Evolutionary conservation across 2,888 invertebrate genomes (phyloP).

Genomic region (Oxytorus armatus): DNA sequence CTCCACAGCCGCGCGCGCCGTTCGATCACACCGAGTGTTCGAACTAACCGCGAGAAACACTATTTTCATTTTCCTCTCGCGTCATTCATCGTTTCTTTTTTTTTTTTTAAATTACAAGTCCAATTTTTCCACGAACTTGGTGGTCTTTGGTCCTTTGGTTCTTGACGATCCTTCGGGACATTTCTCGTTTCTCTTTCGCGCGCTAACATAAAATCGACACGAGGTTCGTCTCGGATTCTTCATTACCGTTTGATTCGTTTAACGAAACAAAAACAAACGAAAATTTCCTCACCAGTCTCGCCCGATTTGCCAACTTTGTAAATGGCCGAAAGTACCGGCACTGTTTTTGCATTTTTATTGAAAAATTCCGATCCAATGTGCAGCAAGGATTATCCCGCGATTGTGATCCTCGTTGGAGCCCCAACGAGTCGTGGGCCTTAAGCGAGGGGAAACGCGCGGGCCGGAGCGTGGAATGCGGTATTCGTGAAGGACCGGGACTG

Average conservation of each 20-base stretch:
- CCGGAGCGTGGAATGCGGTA: constrained; percentile 68
- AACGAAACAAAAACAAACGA: neutral
- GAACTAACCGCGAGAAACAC: too few relatives aligned
- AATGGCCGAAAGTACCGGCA: neutral
- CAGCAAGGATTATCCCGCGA: constrained; percentile 25
- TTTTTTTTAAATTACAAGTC: too few relatives aligned
- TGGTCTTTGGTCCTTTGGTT: too few relatives aligned
- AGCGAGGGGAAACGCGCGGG: constrained; percentile 40
- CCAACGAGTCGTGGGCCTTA: constrained; percentile 33
- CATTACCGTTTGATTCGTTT: neutral
- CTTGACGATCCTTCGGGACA: too few relatives aligned
- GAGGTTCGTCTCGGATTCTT: neutral
- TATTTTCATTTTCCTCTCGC: too few relatives aligned
- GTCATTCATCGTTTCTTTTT: too few relatives aligned
- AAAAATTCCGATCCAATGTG: neutral
- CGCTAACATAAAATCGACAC: too few relatives aligned
- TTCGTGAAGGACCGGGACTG: constrained; percentile 65
- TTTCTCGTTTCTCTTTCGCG: too few relatives aligned
- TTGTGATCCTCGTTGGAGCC: constrained; percentile 10
- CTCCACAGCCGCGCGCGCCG: neutral
- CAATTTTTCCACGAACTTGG: too few relatives aligned
- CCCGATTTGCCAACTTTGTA: neutral
- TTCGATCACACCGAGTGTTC: neutral
- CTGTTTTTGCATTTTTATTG: neutral
- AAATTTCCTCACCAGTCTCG: neutral